Percentiles rank a stretch among this genome's conserved stretches.
These are phyloP conservation scores for Callochromis pleurospilus DNA, from an alignment of 2,113 vertebrate species.

Conservation along the genomic window DNA sequence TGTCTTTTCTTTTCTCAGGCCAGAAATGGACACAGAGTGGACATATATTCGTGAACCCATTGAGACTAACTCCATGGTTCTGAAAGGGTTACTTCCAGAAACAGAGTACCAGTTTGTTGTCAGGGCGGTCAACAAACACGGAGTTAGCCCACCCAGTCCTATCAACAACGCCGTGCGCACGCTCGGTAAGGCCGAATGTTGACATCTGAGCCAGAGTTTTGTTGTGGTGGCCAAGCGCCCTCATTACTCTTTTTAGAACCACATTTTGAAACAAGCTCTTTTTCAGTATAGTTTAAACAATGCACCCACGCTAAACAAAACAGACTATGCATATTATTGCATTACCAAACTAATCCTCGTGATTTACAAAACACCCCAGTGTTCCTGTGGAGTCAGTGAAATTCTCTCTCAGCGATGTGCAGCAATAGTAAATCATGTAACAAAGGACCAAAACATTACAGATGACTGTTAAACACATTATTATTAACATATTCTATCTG, in stretches of 20 bases:
- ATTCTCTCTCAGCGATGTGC: background rate
- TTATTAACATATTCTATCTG: background rate
- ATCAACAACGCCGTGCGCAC: constrained; percentile 77
- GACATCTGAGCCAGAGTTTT: background rate
- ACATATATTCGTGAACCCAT: constrained; percentile 83
- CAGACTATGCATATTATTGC: background rate
- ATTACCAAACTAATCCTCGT: background rate
- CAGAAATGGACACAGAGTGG: constrained; percentile 88
- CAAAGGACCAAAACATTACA: background rate
- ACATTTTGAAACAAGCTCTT: background rate
- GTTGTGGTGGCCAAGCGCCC: background rate
- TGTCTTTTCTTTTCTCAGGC: constrained; percentile 62
- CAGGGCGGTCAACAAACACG: constrained; percentile 79
- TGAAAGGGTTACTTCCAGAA: constrained; percentile 84
- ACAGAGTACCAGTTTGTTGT: constrained; percentile 88
- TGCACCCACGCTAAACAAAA: background rate
- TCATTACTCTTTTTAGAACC: background rate
- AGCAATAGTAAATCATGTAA: background rate
- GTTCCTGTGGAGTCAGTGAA: background rate
- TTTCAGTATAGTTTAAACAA: background rate
- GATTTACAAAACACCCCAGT: background rate
- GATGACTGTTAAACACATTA: background rate
- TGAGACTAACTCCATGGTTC: constrained; percentile 86
- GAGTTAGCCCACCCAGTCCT: constrained; percentile 76
- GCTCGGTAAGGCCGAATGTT: constrained; percentile 73